phyloP scores from a whole-genome alignment of 2,113 vertebrate species.

The Delphinapterus leucas region DNA sequence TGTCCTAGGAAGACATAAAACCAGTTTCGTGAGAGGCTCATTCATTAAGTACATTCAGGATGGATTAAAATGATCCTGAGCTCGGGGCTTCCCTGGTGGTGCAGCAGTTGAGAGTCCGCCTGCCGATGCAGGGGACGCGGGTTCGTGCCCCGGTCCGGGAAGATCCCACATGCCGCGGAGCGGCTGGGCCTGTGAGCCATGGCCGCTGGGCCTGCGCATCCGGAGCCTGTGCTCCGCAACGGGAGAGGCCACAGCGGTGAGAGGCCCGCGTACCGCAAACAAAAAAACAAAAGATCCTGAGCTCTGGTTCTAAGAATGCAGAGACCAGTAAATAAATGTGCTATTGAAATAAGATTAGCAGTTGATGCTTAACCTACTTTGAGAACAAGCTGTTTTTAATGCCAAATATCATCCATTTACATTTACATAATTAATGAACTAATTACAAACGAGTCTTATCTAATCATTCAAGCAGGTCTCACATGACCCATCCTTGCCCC shows the following conservation, averaged over 20 bases:
- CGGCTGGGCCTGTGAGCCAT: too few species aligned
- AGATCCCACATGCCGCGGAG: too few species aligned
- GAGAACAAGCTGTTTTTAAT: constrained; percentile 43
- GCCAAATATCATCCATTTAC: constrained; percentile 47
- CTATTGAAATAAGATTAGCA: constrained; percentile 14
- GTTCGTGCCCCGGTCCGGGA: too few species aligned
- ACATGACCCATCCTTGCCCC: constrained; percentile 16
- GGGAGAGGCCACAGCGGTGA: too few species aligned
- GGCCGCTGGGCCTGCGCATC: too few species aligned
- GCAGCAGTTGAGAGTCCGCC: too few species aligned
- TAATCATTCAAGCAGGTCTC: constrained; percentile 50
- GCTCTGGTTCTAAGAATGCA: neutral
- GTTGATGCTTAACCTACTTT: constrained; percentile 5
- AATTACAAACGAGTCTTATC: constrained; percentile 64
- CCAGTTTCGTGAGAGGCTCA: neutral
- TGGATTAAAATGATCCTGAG: constrained; percentile 11
- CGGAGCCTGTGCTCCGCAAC: too few species aligned
- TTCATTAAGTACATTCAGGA: neutral
- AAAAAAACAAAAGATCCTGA: neutral
- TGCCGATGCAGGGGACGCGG: too few species aligned
- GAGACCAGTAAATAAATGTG: constrained; percentile 35
- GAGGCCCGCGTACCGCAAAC: too few species aligned
- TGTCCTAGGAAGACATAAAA: neutral
- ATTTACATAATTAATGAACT: constrained; percentile 73
- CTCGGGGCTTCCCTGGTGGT: too few species aligned